Evolutionary conservation across 2,888 invertebrate genomes (phyloP).

Genomic region (Tridacna crocea): DNA sequence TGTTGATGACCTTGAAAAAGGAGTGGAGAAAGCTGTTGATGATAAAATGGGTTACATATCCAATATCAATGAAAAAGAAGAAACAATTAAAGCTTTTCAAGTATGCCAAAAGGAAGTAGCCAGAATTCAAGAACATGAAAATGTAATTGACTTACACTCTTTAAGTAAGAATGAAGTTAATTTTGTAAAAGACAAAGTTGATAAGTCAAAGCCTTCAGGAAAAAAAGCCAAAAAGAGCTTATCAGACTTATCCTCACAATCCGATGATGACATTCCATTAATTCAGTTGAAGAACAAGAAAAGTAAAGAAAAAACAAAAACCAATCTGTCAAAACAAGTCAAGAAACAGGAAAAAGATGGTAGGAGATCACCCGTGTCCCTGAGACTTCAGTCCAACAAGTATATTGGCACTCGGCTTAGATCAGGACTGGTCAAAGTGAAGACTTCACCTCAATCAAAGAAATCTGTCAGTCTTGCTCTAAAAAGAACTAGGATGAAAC

Average conservation of each 20-base stretch:
- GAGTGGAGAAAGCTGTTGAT: neutral
- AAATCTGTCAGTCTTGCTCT: slow-evolving; percentile 43
- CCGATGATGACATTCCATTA: slow-evolving; percentile 44
- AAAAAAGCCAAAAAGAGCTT: neutral
- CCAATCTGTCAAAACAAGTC: neutral
- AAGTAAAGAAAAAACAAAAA: slow-evolving; percentile 9
- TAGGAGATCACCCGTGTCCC: slow-evolving; percentile 20
- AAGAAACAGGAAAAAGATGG: neutral
- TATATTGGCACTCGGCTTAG: slow-evolving; percentile 31
- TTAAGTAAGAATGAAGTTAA: too few species aligned
- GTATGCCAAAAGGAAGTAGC: neutral
- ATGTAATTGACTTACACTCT: neutral
- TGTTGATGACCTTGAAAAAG: neutral
- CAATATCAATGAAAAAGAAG: neutral
- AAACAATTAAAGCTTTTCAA: neutral
- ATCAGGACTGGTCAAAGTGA: slow-evolving; percentile 36
- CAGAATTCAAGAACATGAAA: neutral
- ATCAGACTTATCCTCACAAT: slow-evolving; percentile 20
- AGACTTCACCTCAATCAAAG: slow-evolving; percentile 40
- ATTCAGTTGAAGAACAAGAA: slow-evolving; percentile 17
- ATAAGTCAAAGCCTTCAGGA: neutral
- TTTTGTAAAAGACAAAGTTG: neutral
- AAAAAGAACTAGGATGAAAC: slow-evolving; percentile 39
- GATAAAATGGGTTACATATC: neutral
- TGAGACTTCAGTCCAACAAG: slow-evolving; percentile 30